Evolutionary conservation across 1,140 invertebrate genomes (phyloP).

Genomic region (Bombus sibiricus): DNA sequence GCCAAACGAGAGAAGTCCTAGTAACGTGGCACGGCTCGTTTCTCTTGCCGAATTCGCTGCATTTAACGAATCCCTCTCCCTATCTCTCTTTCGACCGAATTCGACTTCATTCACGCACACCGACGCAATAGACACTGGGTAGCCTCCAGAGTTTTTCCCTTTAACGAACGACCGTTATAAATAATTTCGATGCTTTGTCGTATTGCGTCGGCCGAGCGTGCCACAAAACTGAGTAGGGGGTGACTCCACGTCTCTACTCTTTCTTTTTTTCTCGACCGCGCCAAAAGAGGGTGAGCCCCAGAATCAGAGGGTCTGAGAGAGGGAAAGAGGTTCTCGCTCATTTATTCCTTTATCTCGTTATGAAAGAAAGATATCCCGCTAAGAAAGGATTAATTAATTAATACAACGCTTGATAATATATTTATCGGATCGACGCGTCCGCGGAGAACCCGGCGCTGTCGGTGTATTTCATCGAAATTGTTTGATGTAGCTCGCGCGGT

Average conservation of each 20-base stretch:
- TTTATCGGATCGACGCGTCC: constrained; percentile 34
- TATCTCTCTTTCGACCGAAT: neutral
- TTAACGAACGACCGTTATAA: constrained; percentile 79
- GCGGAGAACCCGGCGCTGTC: neutral
- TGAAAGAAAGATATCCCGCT: constrained; percentile 47
- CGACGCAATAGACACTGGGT: neutral
- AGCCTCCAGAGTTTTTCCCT: constrained; percentile 69
- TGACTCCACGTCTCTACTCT: constrained; percentile 29
- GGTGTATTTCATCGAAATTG: constrained; percentile 29
- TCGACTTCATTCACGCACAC: constrained; percentile 29
- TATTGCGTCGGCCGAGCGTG: constrained; percentile 66
- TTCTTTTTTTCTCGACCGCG: constrained; percentile 47
- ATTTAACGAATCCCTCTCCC: constrained; percentile 25
- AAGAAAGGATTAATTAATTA: constrained; percentile 57
- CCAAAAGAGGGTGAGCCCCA: constrained; percentile 53
- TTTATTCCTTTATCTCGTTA: constrained; percentile 64
- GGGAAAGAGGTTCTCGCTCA: constrained; percentile 3
- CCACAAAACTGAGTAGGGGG: constrained; percentile 47
- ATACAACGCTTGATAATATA: constrained; percentile 30
- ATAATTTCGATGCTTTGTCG: constrained; percentile 74
- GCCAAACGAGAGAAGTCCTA: constrained; percentile 63
- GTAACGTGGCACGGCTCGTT: constrained; percentile 20
- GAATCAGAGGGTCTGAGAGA: neutral
- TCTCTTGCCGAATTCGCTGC: constrained; percentile 48
- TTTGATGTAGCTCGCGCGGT: constrained; percentile 32